These are phyloP conservation scores for Pogoniulus pusillus DNA, from an alignment of 2,797 vertebrate species.

Conservation along the genomic window DNA sequence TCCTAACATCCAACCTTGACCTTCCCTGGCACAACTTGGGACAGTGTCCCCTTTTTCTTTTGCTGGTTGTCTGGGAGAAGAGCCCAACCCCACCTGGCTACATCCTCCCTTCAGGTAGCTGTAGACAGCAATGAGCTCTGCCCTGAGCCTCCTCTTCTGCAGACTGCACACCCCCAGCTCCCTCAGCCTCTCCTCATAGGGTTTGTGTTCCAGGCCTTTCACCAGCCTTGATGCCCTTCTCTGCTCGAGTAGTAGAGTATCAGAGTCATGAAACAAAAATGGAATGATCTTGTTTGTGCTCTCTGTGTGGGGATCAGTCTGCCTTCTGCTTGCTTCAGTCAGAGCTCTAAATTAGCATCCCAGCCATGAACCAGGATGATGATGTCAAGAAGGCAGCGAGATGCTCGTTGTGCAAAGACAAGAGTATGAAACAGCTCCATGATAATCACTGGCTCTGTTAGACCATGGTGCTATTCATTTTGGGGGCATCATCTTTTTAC, in stretches of 20 bases:
- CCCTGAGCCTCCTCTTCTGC: no score
- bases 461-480: background rate
- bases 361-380: fast-evolving
- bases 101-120: no score
- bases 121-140: no score
- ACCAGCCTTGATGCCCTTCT: no score
- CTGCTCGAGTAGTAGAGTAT: background rate
- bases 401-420: background rate
- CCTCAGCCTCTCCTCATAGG: no score
- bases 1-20: no score
- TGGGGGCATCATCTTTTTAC: background rate
- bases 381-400: background rate
- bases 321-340: background rate
- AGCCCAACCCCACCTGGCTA: no score
- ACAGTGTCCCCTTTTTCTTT: no score
- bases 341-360: background rate
- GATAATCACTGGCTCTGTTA: background rate
- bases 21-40: no score
- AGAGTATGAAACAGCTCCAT: background rate
- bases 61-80: no score
- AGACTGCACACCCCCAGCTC: no score
- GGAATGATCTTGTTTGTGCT: background rate
- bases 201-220: no score
- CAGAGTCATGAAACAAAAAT: background rate
- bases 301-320: background rate